Evolutionary conservation across 2,113 vertebrate species (phyloP).

Genomic region (Aegithalos caudatus): DNA sequence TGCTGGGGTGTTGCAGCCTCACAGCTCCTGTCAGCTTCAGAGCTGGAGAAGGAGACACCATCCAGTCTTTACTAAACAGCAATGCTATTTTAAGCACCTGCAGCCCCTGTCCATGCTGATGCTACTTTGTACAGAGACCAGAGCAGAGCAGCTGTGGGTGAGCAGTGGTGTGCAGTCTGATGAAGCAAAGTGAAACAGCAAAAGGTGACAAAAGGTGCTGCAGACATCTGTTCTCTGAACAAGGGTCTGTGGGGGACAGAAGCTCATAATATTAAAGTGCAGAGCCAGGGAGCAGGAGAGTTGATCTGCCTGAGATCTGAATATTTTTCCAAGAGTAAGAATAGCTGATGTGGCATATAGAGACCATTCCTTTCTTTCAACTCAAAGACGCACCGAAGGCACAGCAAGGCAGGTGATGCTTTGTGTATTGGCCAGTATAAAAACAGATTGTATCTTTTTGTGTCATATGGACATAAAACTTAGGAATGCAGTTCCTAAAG

Average conservation of each 20-base stretch:
- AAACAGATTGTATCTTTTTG: not conserved
- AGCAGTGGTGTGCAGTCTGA: not conserved
- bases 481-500: not conserved
- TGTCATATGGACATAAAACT: not conserved
- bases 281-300: not conserved
- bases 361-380: not conserved
- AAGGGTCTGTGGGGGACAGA: not conserved
- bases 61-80: not conserved
- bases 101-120: accelerated
- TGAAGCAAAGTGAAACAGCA: not conserved
- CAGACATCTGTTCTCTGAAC: not conserved
- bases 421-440: not conserved
- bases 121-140: not conserved
- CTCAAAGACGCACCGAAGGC: not conserved
- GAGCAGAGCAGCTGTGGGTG: not conserved
- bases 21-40: not conserved
- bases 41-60: not conserved
- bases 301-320: not conserved
- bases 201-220: not conserved
- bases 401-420: not conserved
- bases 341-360: not conserved
- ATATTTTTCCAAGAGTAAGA: not conserved
- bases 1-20: not conserved
- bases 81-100: not conserved
- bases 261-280: not conserved